phyloP scores from a whole-genome alignment of 30 jellyfish, hydroid and myxozoan genomes.

The Aurelia sp. region DNA sequence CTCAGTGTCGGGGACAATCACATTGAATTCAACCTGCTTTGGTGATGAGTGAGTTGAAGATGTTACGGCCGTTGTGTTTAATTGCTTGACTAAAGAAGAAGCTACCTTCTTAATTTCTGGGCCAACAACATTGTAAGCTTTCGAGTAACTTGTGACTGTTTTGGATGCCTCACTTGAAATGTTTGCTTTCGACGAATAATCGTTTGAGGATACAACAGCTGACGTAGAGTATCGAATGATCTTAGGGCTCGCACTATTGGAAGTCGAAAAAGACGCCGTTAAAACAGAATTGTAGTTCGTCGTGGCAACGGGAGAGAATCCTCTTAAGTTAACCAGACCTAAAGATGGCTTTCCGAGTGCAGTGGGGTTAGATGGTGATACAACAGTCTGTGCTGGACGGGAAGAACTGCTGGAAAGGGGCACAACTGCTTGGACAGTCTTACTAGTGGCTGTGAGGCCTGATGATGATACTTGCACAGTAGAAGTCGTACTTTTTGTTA shows the following conservation, averaged over 20 bases:
- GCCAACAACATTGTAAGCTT: too few relatives aligned
- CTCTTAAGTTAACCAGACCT: constrained; percentile 29
- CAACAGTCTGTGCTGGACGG: constrained; percentile 51
- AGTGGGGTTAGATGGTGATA: constrained; percentile 36
- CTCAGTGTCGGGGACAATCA: neutral
- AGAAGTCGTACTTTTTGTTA: constrained; percentile 79
- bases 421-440: constrained; percentile 48
- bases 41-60: neutral
- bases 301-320: constrained; percentile 20
- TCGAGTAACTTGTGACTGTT: neutral
- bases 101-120: neutral
- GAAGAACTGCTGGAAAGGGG: constrained; percentile 25
- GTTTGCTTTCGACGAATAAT: neutral
- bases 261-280: neutral
- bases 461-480: constrained; percentile 7
- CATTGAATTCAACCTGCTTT: neutral
- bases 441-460: constrained; percentile 12
- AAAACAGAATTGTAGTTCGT: constrained; percentile 3
- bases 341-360: constrained; percentile 50
- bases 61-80: neutral
- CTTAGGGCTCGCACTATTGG: neutral
- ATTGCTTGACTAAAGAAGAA: neutral
- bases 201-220: constrained; percentile 5
- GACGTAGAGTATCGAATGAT: neutral
- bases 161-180: neutral